Evolutionary conservation across 2,113 vertebrate species (phyloP), one percentile per base, ranked within the genome.

Genomic region (Cyrtonyx montezumae): DNA sequence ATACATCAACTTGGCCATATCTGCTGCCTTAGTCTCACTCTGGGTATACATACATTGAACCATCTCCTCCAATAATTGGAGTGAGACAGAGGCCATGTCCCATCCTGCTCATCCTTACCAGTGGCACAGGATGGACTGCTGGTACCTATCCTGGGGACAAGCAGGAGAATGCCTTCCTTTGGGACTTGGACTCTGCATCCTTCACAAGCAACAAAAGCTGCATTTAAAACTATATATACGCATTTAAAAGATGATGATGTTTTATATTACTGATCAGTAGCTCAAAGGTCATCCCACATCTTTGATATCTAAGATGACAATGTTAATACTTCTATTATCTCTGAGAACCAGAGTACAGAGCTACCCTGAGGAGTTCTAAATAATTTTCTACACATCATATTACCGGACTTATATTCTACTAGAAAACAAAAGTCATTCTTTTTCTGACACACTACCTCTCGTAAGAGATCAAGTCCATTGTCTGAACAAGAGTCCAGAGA

Each of bases 381-480:
- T 74, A 84, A 84, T 91, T 79, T 90, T 90, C 67, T 87, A 49
- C 58, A 74, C 43, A n/a, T 25, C 67, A 20, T 87, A 48, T 46
- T 79, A 88, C 5, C 34, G 28, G 30, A 25, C 71, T 86, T 84
- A 77, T 16, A 89, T 59, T 70, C 65, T 66, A 93, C 7, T 51
- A 80, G 69, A 67, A 95, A 88, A 76, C 17, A 80, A 45, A 88
- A 95, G 13, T 80, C 3, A 59, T 93, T 93, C 11, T 61, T 94
- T 78, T 94, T 67, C 68, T 79, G 75, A 45, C 3, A 2, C 40
- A 65, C 23, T 86, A 45, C 34, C 71, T 81, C 43, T 89, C 79
- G 32, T 46, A 68, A 49, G 20, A 94, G 65, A 94, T 84, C 69
- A 89, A 87, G 45, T 25, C 91, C 51, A 65, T 17, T 63, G n/a